A percentile compares a stretch with the other conserved stretches of the same genome.
phyloP scores from a whole-genome alignment of 2,797 vertebrate genomes.

The Xenops minutus region DNA sequence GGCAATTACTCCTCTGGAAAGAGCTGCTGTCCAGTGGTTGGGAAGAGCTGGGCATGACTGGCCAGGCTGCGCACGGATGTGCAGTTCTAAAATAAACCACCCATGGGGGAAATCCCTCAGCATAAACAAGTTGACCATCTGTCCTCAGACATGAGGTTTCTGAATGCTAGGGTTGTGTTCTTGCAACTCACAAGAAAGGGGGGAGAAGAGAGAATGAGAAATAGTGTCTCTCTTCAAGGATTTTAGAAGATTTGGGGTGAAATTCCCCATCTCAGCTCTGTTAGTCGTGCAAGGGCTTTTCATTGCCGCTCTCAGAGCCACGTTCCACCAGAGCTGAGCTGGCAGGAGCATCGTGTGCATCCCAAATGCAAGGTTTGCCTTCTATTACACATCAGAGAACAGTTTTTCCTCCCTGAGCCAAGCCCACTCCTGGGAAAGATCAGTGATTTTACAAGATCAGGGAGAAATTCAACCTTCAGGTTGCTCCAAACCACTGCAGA shows the following conservation, averaged over 20 bases:
- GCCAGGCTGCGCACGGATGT: accelerated
- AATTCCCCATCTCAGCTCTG: background rate
- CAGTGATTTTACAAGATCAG: background rate
- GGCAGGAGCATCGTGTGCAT: background rate
- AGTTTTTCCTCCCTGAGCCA: background rate
- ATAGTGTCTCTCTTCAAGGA: background rate
- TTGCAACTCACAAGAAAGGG: background rate
- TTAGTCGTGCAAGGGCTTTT: background rate
- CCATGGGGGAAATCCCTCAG: background rate
- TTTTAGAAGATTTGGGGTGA: background rate
- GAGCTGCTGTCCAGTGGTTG: background rate
- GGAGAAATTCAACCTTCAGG: background rate
- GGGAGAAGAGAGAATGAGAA: background rate
- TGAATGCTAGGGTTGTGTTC: background rate
- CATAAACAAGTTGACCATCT: background rate
- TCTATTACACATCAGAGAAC: background rate
- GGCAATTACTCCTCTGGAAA: background rate
- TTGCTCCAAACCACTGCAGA: background rate
- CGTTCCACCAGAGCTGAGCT: background rate
- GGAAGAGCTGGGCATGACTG: background rate
- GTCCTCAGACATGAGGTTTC: background rate
- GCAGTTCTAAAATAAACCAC: background rate
- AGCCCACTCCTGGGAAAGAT: background rate
- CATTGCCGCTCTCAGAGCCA: background rate
- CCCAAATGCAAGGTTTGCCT: background rate